Base-by-base conservation (phyloP, 1,140 invertebrate genomes). In the Belonocnema kinseyi region DNA sequence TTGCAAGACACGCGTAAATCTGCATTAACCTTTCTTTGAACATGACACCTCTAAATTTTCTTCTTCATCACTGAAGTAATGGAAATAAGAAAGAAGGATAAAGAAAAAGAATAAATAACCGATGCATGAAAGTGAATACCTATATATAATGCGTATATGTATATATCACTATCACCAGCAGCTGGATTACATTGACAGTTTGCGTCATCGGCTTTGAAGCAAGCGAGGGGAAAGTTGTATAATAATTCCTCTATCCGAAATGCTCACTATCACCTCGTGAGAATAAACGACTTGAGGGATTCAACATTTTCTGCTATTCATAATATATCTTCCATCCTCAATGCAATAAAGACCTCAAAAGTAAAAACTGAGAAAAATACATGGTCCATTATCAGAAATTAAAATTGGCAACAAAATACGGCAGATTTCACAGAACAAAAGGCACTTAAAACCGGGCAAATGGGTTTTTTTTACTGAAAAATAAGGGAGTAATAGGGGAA, bases 181-280 rank as follows among this genome's bases (percentile, higher is more conserved):
- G n/a, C 46, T 79, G 73, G n/a, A 54, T 83, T 77, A 75, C 66
- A 73, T 72, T 78, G 73, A 73, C 75, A 77, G 77, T 82, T 84
- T 83, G 56, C 80, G 70, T 77, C 79, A 83, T 72, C 80, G 73
- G 50, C 58, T 80, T 77, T 74, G 74, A 84, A 78, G 76, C 77
- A 74, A 75, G 77, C 74, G 77, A 83, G 77, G 76, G 46, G 72
- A 72, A 80, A 75, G 72, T 85, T 82, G 51, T 76, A 74, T 79
- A 82, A 83, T 13, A 82, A 83, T 13, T 73, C 14, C n/a, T 79
- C 50, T 72, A 52, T 17, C 74, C 70, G 72, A 81, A 83, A 83
- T 80, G 33, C 66, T 70, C 40, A 66, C 54, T 71, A 77, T 80
- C 53, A 54, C 50, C 53, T 51, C 71, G 76, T 75, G 40, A 16